Conservation (phyloP, 2,113 vertebrate species). For the Arenaria interpres region DNA sequence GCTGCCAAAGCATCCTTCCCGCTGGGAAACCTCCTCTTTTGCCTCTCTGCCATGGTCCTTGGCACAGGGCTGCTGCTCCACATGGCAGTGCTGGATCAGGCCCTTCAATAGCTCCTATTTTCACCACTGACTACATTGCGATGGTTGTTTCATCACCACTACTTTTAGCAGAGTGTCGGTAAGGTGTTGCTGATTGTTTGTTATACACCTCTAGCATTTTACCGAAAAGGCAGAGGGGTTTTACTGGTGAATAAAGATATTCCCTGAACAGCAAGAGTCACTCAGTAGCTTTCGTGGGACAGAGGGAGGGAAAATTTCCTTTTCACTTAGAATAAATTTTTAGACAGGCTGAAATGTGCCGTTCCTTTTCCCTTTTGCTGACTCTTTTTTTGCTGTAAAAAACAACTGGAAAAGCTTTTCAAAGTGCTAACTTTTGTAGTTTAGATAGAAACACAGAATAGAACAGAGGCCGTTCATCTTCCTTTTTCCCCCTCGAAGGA, state of each 20-base stretch:
- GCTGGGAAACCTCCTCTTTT: fast-evolving
- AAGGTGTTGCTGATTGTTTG: not conserved
- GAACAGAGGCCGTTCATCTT: not conserved
- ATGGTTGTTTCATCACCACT: not conserved
- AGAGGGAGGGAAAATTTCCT: not conserved
- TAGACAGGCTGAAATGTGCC: not conserved
- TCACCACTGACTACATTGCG: fast-evolving
- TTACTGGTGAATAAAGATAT: not conserved
- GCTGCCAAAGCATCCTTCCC: not conserved
- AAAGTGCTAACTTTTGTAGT: not conserved
- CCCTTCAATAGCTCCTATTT: not conserved
- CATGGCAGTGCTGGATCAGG: not conserved
- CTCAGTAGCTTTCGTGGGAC: not conserved
- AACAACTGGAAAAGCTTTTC: not conserved
- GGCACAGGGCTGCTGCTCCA: not conserved
- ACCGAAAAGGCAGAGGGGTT: not conserved
- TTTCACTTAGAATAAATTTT: not conserved
- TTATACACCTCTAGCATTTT: not conserved
- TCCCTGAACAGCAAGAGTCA: not conserved
- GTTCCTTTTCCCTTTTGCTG: not conserved
- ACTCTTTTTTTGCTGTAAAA: not conserved
- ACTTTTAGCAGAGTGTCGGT: not conserved
- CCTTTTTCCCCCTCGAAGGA: not conserved
- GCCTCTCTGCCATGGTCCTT: not conserved
- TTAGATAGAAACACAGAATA: not conserved